phyloP scores from a whole-genome alignment of 23 tunicate genomes.

The Aplidium turbinatum region DNA sequence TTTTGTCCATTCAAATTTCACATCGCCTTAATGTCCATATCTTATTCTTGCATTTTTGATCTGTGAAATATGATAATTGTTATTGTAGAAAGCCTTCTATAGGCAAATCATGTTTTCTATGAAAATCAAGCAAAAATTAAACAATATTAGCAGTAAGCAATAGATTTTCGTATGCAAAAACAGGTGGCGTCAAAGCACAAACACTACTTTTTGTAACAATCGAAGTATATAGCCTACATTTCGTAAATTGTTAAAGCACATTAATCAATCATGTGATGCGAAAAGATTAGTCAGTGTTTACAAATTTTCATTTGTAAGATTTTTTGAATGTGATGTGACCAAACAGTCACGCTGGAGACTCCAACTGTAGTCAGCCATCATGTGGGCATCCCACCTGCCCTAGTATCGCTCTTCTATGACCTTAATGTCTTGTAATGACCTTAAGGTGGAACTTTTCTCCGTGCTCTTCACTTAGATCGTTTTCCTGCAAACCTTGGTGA shows the following conservation, averaged over 20 bases:
- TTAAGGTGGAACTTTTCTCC: slow-evolving; percentile 6
- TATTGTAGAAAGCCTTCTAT: slow-evolving; percentile 6
- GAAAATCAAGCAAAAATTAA: not conserved
- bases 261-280: slow-evolving; percentile 1
- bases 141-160: not conserved
- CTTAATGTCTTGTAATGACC: slow-evolving; percentile 9
- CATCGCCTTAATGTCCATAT: slow-evolving; percentile 24
- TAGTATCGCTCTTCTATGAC: slow-evolving; percentile 3
- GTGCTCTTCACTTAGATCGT: slow-evolving; percentile 5
- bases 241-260: slow-evolving; percentile 13
- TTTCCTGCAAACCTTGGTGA: not conserved
- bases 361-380: slow-evolving; percentile 11
- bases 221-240: not conserved
- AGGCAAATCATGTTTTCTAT: slow-evolving; percentile 3
- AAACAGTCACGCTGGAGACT: slow-evolving; percentile 2
- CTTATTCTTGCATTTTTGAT: slow-evolving; percentile 1
- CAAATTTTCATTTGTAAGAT: slow-evolving; percentile 19
- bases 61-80: not conserved
- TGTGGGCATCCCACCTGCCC: slow-evolving; percentile 10
- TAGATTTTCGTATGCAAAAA: too few species aligned
- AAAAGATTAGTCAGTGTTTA: not conserved
- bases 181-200: slow-evolving; percentile 4
- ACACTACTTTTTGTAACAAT: not conserved
- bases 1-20: too few species aligned
- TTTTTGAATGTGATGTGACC: slow-evolving; percentile 10